Evolutionary conservation across 2,113 vertebrate genomes (phyloP).

Genomic region (Neolamprologus caudopunctatus): DNA sequence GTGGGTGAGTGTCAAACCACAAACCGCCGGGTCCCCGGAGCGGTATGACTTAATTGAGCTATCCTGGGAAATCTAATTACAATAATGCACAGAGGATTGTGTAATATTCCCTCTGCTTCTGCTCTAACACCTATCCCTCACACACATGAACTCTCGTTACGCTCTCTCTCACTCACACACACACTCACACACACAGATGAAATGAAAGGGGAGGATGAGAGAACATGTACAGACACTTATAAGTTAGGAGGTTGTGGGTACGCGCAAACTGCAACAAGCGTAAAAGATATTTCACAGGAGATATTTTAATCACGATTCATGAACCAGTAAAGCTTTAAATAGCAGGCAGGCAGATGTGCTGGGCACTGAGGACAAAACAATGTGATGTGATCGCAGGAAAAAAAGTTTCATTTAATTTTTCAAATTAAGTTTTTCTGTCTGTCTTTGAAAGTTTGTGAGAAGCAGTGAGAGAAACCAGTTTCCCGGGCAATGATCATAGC

Average conservation of each 20-base stretch:
- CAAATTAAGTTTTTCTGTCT: not conserved
- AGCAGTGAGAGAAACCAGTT: not conserved
- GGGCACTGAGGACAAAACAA: constrained; percentile 19
- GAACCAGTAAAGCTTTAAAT: constrained; percentile 56
- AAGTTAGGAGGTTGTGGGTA: constrained; percentile 11
- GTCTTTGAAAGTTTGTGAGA: not conserved
- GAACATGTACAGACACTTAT: not conserved
- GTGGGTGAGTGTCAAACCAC: constrained; percentile 66
- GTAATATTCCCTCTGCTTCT: constrained; percentile 53
- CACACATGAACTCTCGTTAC: not conserved
- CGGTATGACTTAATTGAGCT: constrained; percentile 72
- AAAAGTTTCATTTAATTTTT: not conserved
- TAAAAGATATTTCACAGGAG: constrained; percentile 55
- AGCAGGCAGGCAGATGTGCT: constrained; percentile 26
- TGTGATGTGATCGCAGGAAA: not conserved
- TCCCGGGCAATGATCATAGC: constrained; percentile 26
- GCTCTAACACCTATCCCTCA: constrained; percentile 44
- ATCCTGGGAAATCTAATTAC: constrained; percentile 74
- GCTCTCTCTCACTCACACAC: not conserved
- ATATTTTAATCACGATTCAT: constrained; percentile 67
- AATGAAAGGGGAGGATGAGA: not conserved
- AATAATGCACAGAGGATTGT: constrained; percentile 67
- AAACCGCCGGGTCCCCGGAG: constrained; percentile 57
- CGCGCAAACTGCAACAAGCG: constrained; percentile 41
- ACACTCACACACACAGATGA: not conserved